Percentiles rank a stretch among this genome's conserved stretches.
Conservation (phyloP, 2,797 vertebrate genomes). For the Enteromius trimaculatus region DNA sequence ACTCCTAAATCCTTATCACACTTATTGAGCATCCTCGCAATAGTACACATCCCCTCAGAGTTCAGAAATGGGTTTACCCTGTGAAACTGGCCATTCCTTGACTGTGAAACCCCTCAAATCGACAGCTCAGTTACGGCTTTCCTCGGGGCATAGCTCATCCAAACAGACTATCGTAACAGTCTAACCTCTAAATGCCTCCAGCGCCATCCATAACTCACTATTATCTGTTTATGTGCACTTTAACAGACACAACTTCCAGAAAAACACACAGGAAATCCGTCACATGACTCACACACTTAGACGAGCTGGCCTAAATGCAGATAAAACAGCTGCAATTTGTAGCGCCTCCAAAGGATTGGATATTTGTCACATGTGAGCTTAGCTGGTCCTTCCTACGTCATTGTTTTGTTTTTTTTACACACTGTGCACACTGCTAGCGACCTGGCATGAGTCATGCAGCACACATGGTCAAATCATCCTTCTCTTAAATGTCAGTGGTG, state of each 20-base stretch:
- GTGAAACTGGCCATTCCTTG: constrained; percentile 68
- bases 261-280: constrained; percentile 38
- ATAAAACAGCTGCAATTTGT: constrained; percentile 31
- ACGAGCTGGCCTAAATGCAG: constrained; percentile 29
- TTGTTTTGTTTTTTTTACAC: constrained; percentile 64
- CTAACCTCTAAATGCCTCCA: constrained; percentile 22
- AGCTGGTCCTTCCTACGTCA: constrained; percentile 57
- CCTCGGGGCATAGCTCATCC: constrained; percentile 14
- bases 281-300: constrained; percentile 18
- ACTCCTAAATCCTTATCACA: not conserved
- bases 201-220: constrained; percentile 15
- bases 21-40: constrained; percentile 63
- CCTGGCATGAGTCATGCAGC: constrained; percentile 49
- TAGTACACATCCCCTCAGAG: constrained; percentile 57
- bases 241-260: constrained; percentile 13
- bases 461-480: constrained; percentile 38
- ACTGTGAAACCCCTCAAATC: constrained; percentile 72
- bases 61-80: constrained; percentile 72
- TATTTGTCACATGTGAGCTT: constrained; percentile 60
- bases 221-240: constrained; percentile 24
- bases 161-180: constrained; percentile 2
- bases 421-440: constrained; percentile 64
- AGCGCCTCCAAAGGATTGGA: constrained; percentile 39
- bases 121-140: constrained; percentile 6
- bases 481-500: constrained; percentile 1